Evolutionary conservation across 2,888 invertebrate genomes (phyloP), one percentile per base, ranked within the genome.

Genomic region (Eilema caniola): DNA sequence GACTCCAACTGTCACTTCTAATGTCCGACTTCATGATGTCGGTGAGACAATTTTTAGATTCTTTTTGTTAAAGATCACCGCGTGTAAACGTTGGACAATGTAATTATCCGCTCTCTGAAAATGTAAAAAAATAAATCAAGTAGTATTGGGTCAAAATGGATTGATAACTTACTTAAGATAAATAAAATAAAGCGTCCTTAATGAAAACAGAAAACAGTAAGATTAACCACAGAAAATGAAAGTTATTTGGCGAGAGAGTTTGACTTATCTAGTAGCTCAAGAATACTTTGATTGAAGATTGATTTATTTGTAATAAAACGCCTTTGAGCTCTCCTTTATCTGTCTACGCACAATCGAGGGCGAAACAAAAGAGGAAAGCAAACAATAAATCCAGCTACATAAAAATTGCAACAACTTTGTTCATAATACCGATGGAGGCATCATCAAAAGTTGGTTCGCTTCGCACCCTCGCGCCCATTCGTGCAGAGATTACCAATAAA

Each of bases 401-500:
- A 95, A 95, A 95, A 94, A 95, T 95, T 95, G 95, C 94, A 94
- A 89, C 93, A 95, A 95, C 94, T 95, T 94, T 92, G 92, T 93
- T 94, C 95, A 94, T 94, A 95, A 93, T 95, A 89, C 93, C 93
- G 89, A 92, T 91, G 89, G 93, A 94, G 92, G 93, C 90, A 94
- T 95, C 95, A 94, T 95, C 95, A 94, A 94, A 95, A 95, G 91
- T 95, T 95, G 92, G 94, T 93, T 90, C 91, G 90, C 86, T 92
- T 94, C 94, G 93, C 95, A 95, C 95, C 95, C 95, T 94, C 94
- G 93, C 94, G 94, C 93, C 92, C 91, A 93, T 94, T 94, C 95
- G 95, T 95, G 95, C 95, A 94, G 92, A 95, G 95, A 95, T 95
- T 95, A 95, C 95, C 95, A 95, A 95, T 95, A 95, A 95, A 95